Base-by-base conservation (phyloP, 2,113 vertebrate genomes). In the Naja naja region DNA sequence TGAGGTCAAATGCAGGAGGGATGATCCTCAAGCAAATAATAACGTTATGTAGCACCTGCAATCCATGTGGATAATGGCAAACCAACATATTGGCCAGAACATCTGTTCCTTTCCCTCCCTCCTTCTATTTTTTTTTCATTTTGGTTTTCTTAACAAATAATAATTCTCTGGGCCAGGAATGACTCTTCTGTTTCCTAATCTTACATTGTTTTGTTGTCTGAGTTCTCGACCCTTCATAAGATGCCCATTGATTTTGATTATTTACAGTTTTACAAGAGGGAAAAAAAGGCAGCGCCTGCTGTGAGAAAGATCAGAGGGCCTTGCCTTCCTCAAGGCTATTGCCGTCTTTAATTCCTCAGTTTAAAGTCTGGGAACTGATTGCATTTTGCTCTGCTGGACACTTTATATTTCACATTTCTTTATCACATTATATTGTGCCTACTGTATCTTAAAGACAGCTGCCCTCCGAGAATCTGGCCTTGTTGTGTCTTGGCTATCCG, bases 201-300 rank as follows among this genome's bases (percentile, higher is more conserved):
- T 43, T 95, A 96, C 95, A 96, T 94, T 96, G 81, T 95, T 94
- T 85, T 60, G 94, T 97, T 93, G 94, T 93, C 90, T 85, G 94
- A 89, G 47, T 94, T 96, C 94, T 95, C 95, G 94, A 91, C 91
- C 91, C 49, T 95, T 90, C 88, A 94, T 95, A 91, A 95, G 96
- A 95, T 91, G 95, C 95, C 96, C 96, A 96, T 96, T 96, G 97
- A 96, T 97, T 97, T 93, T 97, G 96, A 97, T 97, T 97, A 97
- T 97, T 97, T 97, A 97, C 96, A 93, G 91, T 96, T 96, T 97
- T 96, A 97, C 96, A 96, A 92, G 92, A 16, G 94, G 93, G 90
- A 95, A 89, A 81, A 43, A 69, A 85, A 97, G 96, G 95, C 96
- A 97, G 96, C 93, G 95, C 96, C 96, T 95, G 96, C 97, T 97